Base-by-base conservation (phyloP, 2,113 vertebrate species). In the Sporophila hypoxantha region DNA sequence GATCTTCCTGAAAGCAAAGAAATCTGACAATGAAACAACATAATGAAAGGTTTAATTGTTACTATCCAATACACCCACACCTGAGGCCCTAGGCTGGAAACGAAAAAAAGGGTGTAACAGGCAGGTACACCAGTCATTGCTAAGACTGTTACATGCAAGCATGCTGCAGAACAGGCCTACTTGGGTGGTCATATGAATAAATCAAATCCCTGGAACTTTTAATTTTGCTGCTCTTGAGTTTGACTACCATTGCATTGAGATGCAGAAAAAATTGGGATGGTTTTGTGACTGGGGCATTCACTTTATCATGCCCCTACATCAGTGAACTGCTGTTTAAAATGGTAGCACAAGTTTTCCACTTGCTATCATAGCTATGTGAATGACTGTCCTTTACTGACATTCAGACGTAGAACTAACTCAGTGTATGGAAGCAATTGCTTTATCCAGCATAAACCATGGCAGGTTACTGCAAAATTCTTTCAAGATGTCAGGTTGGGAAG, bases 381-480 rank as follows among this genome's bases (percentile, higher is more conserved):
- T 71, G 36, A 56, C 39, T 60, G 41, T 62, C 34, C 29, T 79
- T 71, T 55, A 82, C 52, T 36, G 36, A 23, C 47, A 85, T 60
- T 89, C 60, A 77, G 21, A 69, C 34, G 60, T 74, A 85, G 10
- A 47, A 29, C 14, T 79, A 76, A 37, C 46, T 62, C 73, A 68
- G 30, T 27, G 19, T 55, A 76, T 67, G 65, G 85, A 74, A 93
- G 25, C 12, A 85, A 67, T 82, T 76, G 19, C 19, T 90, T 82
- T 87, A 66, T 59, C 32, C 47, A 59, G 30, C 7, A 42, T 42
- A 67, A 91, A 85, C 29, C n/a, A 44, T 2, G 9, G 16, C 47
- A 91, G 36, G 16, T 92, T 87, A 59, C 67, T 32, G 25, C 80
- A 92, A 93, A 88, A 85, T 53, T 94, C 67, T 39, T 87, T 82